Evolutionary conservation across 2,113 vertebrate species (phyloP).

Genomic region (Planiliza haematocheilus): DNA sequence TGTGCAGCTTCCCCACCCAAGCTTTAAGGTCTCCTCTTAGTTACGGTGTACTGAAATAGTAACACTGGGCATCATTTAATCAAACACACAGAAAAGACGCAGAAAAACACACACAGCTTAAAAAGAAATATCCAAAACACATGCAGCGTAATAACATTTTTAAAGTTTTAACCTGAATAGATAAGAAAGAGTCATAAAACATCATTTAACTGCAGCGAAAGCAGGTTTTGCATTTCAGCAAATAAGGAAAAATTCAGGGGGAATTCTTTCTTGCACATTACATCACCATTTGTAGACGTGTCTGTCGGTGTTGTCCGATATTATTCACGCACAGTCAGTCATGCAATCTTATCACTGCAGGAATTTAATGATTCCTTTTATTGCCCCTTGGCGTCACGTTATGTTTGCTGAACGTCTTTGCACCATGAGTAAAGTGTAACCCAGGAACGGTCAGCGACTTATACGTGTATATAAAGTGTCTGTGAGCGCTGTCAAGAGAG

Average conservation of each 20-base stretch:
- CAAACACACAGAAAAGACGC: slow-evolving; percentile 26
- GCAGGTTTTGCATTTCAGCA: no score
- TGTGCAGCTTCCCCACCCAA: slow-evolving; percentile 53
- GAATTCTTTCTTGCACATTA: neutral
- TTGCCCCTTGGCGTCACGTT: neutral
- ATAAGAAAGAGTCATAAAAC: neutral
- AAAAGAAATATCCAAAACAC: neutral
- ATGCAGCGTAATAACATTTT: neutral
- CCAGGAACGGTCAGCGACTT: no score
- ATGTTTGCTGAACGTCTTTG: neutral
- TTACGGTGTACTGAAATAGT: slow-evolving; percentile 50
- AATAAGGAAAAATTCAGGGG: no score
- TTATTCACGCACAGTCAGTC: neutral
- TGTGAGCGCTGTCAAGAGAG: neutral
- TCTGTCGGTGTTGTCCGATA: neutral
- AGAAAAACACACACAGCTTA: neutral
- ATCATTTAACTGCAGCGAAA: neutral
- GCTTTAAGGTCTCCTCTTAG: slow-evolving; percentile 48
- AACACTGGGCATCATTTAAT: slow-evolving; percentile 47
- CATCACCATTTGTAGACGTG: neutral
- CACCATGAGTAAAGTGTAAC: slow-evolving; percentile 28
- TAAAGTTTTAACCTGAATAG: neutral
- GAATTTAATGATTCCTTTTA: neutral
- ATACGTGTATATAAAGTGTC: no score
- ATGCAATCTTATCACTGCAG: no score